Percentiles rank a stretch among this genome's conserved stretches.
Evolutionary conservation across 2,797 vertebrate genomes (phyloP).

Genomic region (Adrianichthys oophorus): DNA sequence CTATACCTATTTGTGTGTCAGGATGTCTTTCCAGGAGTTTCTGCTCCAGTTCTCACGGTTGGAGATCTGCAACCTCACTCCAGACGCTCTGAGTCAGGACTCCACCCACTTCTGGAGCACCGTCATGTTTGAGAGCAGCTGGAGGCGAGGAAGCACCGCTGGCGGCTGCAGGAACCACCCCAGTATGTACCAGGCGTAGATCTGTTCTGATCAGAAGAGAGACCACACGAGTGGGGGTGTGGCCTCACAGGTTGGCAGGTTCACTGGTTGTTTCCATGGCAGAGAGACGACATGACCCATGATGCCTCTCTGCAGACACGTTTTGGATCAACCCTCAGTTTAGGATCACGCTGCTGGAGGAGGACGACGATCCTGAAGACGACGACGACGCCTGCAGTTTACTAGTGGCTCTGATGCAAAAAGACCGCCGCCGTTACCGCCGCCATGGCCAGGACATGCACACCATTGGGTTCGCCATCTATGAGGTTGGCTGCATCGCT

Average conservation of each 20-base stretch:
- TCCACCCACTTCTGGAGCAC: conserved; percentile 61
- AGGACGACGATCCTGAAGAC: conserved; percentile 83
- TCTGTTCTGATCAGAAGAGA: no score
- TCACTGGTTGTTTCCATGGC: neutral
- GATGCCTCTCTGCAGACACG: conserved; percentile 72
- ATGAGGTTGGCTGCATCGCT: conserved; percentile 75
- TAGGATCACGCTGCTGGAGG: conserved; percentile 84
- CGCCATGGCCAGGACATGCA: conserved; percentile 82
- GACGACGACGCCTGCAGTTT: conserved; percentile 84
- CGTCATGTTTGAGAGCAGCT: conserved; percentile 62
- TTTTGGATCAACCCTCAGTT: conserved; percentile 98
- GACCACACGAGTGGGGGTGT: no score
- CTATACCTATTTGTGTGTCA: conserved; percentile 24
- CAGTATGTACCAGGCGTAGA: conserved; percentile 66
- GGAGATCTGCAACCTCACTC: conserved; percentile 80
- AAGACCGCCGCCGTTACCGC: conserved; percentile 81
- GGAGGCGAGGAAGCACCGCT: conserved; percentile 73
- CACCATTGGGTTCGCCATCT: conserved; percentile 90
- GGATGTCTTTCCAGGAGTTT: conserved; percentile 78
- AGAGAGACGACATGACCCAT: conserved; percentile 40
- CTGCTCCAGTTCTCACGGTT: conserved; percentile 69
- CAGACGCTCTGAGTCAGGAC: conserved; percentile 67
- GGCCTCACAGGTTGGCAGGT: neutral
- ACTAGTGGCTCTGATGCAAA: conserved; percentile 94
- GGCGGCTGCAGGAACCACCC: conserved; percentile 77